These are phyloP conservation scores for Leptinotarsa texana DNA, from an alignment of 1,140 invertebrate genomes.

Conservation along the genomic window DNA sequence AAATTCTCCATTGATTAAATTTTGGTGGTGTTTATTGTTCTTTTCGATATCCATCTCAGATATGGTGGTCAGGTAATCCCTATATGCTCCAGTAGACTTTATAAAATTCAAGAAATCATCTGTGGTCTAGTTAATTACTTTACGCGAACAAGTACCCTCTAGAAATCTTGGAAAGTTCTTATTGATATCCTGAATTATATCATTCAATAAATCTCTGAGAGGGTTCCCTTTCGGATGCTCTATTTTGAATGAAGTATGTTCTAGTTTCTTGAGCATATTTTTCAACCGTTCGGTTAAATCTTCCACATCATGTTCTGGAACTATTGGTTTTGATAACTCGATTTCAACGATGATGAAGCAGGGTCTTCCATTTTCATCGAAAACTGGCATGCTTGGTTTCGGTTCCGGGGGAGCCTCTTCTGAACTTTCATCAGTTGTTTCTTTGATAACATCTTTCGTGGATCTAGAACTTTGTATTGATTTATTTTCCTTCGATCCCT, in stretches of 20 bases:
- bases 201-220: background rate
- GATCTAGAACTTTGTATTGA: constrained; percentile 33
- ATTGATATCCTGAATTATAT: constrained; percentile 27
- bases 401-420: constrained; percentile 14
- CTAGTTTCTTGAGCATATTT: background rate
- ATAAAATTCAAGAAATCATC: constrained; percentile 43
- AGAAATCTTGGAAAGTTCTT: constrained; percentile 18
- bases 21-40: constrained; percentile 35
- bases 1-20: constrained; percentile 43
- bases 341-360: constrained; percentile 47
- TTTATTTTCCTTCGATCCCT: constrained; percentile 33
- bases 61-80: constrained; percentile 41
- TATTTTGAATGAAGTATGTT: background rate
- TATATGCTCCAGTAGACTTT: constrained; percentile 39
- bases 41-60: constrained; percentile 30
- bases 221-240: background rate
- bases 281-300: constrained; percentile 36
- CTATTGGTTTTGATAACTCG: constrained; percentile 42
- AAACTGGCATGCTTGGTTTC: constrained; percentile 44
- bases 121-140: background rate
- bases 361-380: constrained; percentile 42
- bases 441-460: constrained; percentile 20
- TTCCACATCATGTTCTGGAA: constrained; percentile 36
- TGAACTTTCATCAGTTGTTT: background rate
- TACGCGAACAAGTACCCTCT: background rate